Evolutionary conservation across 2,113 vertebrate species (phyloP), one percentile per base, ranked within the genome.

Genomic region (Leuciscus idus): DNA sequence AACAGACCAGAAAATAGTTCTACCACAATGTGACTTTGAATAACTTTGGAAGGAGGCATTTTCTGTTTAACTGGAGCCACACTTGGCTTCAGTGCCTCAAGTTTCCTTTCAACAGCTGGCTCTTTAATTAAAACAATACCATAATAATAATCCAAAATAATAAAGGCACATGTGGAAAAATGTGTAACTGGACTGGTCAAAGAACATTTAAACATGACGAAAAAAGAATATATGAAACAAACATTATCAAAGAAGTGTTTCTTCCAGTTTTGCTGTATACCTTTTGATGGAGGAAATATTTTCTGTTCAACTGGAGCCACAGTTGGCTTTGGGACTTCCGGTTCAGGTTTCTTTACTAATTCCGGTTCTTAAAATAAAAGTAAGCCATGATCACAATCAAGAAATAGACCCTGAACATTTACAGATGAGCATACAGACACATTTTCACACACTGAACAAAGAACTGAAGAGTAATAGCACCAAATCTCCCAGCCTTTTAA

Each of bases 11-110:
- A 30, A 81, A 26, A 80, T 15, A 33, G 43, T 19, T 68, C 17
- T 68, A 30, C 48, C 46, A 13, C 39, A 81, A 11, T 46, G 33
- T 48, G 55, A 50, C 61, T 81, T 62, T 50, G 43, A 30, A 68
- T 93, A 94, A 91, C 92, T 93, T 91, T 81, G 55, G 85, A 23
- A 81, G 87, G 61, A 83, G 91, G 77, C 68, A 91, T 43, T 89
- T 93, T 92, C 84, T 91, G 89, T 89, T 92, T 90, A 88, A 77
- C 86, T 86, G 89, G 91, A 52, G 90, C 61, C 89, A 89, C 55
- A 50, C 28, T 73, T 76, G 87, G 79, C 50, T 88, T 83, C 72
- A 73, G n/a, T 78, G 85, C 46, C 48, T 88, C 87, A 81, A 82
- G 62, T 82, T 81, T 85, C 83, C 87, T 90, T 59, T 88, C 86